These are phyloP conservation scores for Shargacucullia verbasci DNA, from an alignment of 2,888 invertebrate genomes.

Conservation along the genomic window DNA sequence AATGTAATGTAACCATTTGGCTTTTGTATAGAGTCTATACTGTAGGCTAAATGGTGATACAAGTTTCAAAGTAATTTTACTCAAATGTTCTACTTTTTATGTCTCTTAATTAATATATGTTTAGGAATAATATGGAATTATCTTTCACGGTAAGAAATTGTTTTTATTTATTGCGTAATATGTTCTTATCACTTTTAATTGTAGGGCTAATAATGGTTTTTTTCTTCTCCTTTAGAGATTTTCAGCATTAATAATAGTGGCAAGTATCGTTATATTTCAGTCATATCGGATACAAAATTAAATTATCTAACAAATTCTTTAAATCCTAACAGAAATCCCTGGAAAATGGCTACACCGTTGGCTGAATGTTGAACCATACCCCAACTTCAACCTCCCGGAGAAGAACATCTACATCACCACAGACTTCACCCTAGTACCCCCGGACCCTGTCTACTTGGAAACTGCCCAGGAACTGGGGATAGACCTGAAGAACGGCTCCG, in stretches of 20 bases:
- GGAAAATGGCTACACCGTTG: slow-evolving; percentile 90
- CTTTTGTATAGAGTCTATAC: too few relatives aligned
- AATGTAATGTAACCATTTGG: too few relatives aligned
- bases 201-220: not conserved
- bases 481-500: slow-evolving; percentile 66
- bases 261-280: slow-evolving; percentile 15
- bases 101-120: too few relatives aligned
- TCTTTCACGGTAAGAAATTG: too few relatives aligned
- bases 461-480: slow-evolving; percentile 69
- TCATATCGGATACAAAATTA: not conserved
- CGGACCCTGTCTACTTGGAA: slow-evolving; percentile 73
- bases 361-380: slow-evolving; percentile 87
- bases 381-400: slow-evolving; percentile 91
- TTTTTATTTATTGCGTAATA: too few relatives aligned
- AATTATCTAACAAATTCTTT: not conserved
- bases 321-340: slow-evolving; percentile 87
- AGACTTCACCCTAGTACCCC: slow-evolving; percentile 90
- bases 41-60: too few relatives aligned
- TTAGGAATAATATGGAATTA: too few relatives aligned
- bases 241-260: slow-evolving; percentile 17
- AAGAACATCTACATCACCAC: slow-evolving; percentile 93
- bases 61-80: too few relatives aligned
- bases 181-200: too few relatives aligned
- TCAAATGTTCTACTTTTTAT: too few relatives aligned
- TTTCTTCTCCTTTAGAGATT: slow-evolving; percentile 17